Evolutionary conservation across 1,140 invertebrate species (phyloP).

Genomic region (Rhyzopertha dominica): DNA sequence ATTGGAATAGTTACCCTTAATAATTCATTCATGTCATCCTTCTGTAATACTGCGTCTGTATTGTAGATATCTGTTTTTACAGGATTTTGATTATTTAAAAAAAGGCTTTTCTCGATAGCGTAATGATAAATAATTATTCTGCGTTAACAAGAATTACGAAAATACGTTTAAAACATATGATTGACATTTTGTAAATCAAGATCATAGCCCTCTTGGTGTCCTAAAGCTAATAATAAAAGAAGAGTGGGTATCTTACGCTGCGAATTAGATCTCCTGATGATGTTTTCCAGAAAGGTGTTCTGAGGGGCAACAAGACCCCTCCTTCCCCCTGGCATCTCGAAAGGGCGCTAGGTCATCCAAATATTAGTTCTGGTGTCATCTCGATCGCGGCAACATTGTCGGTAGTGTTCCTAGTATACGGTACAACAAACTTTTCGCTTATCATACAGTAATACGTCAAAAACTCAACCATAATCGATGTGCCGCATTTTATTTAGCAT

Average conservation of each 20-base stretch:
- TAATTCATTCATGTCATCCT: too few species aligned
- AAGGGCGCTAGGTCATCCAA: not conserved
- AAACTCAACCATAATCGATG: slow-evolving; percentile 21
- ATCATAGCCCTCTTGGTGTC: too few species aligned
- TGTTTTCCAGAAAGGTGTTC: slow-evolving; percentile 99
- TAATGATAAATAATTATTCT: not conserved
- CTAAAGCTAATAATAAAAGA: too few species aligned
- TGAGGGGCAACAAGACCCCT: slow-evolving; percentile 98
- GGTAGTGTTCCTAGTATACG: slow-evolving; percentile 2
- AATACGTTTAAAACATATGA: too few species aligned
- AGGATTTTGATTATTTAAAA: too few species aligned
- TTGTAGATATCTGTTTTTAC: too few species aligned
- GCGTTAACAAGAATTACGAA: too few species aligned
- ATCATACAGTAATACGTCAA: not conserved
- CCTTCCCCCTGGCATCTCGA: slow-evolving; percentile 82
- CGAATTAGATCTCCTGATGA: slow-evolving; percentile 93
- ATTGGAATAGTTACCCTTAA: too few species aligned
- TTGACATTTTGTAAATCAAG: too few species aligned
- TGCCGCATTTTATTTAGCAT: slow-evolving; percentile 23
- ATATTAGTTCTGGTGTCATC: slow-evolving; percentile 17
- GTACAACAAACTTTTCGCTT: slow-evolving; percentile 7
- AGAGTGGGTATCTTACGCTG: slow-evolving; percentile 97
- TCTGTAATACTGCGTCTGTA: too few species aligned
- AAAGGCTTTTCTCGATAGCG: not conserved
- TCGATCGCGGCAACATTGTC: slow-evolving; percentile 4